A percentile compares a stretch with the other conserved stretches of the same genome.
Evolutionary conservation across 2,888 invertebrate genomes (phyloP).

Genomic region (Archips crataeganus): DNA sequence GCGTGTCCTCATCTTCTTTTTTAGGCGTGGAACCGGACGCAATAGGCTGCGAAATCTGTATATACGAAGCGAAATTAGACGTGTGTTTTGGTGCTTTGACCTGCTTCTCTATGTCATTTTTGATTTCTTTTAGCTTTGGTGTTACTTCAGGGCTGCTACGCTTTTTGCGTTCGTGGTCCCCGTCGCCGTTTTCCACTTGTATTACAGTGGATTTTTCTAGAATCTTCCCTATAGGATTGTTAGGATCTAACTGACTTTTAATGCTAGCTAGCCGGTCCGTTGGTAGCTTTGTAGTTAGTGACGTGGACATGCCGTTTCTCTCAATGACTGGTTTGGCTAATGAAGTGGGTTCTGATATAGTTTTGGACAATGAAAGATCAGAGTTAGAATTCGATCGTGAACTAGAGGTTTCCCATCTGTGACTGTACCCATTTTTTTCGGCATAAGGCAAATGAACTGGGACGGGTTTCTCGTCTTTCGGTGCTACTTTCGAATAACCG

Average conservation of each 20-base stretch:
- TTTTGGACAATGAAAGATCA: conserved; percentile 77
- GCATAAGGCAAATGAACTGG: conserved; percentile 77
- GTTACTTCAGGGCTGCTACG: conserved; percentile 58
- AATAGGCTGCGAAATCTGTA: conserved; percentile 83
- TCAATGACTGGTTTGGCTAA: conserved; percentile 69
- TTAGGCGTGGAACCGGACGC: conserved; percentile 75
- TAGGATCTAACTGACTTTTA: conserved; percentile 81
- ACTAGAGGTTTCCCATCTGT: conserved; percentile 72
- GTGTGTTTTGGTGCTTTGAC: conserved; percentile 82
- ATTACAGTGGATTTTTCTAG: conserved; percentile 82
- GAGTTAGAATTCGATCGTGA: conserved; percentile 76
- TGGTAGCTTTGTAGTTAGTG: conserved; percentile 71
- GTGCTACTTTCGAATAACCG: conserved; percentile 69
- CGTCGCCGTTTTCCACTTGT: conserved; percentile 76
- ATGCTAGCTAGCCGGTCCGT: conserved; percentile 77
- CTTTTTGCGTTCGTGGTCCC: conserved; percentile 62
- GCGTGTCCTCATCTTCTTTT: conserved; percentile 57
- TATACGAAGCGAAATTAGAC: conserved; percentile 87
- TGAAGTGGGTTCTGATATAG: conserved; percentile 76
- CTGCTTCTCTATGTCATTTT: conserved; percentile 77
- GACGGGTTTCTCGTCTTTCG: conserved; percentile 77
- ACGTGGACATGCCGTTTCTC: conserved; percentile 70
- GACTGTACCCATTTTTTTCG: conserved; percentile 70
- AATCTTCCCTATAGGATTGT: conserved; percentile 83
- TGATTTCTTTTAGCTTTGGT: conserved; percentile 61